Evolutionary conservation across 2,797 vertebrate species (phyloP), one percentile per base, ranked within the genome.

Genomic region (Moxostoma hubbsi): DNA sequence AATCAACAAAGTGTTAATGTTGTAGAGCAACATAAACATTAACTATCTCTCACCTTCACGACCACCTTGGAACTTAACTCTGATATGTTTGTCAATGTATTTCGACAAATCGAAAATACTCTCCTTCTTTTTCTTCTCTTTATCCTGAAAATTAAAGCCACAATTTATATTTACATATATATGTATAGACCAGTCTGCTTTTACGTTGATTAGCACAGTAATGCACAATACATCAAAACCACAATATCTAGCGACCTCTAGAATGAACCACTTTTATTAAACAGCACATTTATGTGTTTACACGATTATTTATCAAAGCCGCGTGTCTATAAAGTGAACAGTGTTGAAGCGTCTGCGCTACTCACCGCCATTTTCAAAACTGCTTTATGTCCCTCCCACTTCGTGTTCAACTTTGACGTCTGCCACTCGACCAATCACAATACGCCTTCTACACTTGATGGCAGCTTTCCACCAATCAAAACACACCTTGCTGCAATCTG

Each of bases 121-220:
- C 88, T 99, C 98, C 86, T 99, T 99, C 88, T 99, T 99, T 89
- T 99, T 99, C 89, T 99, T 99, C 72, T 99, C 98, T 87, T 99
- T 98, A 81, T 99, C 98, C 97, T 99, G 46, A n/a, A 89, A 51
- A 80, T 16, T 0, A 59, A 69, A 65, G 51, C 5, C 12, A 63
- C 0, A 2, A 5, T 9, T 66, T n/a, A 47, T 12, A 9, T 51
- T 8, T 8, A 10, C 5, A n/a, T 51, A 4, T 55, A 47, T 16
- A 46, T 36, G 49, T 7, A 6, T 7, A 68, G 5, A 24, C 10
- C 65, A 2, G 18, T 61, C 13, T 16, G 57, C 24, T 15, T 18
- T 5, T 24, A 53, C 12, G 15, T 18, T 55, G 49, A 43, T 49
- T 49, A 55, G 64, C 24, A 43, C 12, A 45, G 4, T 18, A 63